phyloP scores from a whole-genome alignment of 1,140 invertebrate genomes.

The Panulirus ornatus region DNA sequence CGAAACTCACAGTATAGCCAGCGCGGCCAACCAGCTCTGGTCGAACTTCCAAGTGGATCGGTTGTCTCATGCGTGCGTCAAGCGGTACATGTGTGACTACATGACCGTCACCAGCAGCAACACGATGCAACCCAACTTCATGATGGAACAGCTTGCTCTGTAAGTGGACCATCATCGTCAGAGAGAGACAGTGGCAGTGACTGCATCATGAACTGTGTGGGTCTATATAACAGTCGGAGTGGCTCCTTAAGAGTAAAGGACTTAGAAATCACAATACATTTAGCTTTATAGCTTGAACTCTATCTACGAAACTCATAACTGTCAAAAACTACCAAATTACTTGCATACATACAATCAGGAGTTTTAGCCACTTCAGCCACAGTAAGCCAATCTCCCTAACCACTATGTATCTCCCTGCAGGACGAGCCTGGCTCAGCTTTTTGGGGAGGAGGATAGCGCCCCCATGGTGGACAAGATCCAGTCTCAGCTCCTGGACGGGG shows the following conservation, averaged over 20 bases:
- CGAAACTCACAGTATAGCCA: slow-evolving; percentile 7
- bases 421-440: slow-evolving; percentile 45
- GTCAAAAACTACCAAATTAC: too few relatives aligned
- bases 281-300: too few relatives aligned
- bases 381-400: too few relatives aligned
- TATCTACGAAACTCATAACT: too few relatives aligned
- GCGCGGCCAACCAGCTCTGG: slow-evolving; percentile 53
- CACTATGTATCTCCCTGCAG: slow-evolving; percentile 7
- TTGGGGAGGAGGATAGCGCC: slow-evolving; percentile 46
- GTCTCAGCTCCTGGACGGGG: slow-evolving; percentile 16
- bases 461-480: slow-evolving; percentile 32
- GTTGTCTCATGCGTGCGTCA: slow-evolving; percentile 34
- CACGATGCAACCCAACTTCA: background rate
- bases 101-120: background rate
- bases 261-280: too few relatives aligned
- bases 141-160: slow-evolving; percentile 46
- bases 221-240: too few relatives aligned
- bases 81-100: slow-evolving; percentile 41
- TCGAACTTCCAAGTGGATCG: slow-evolving; percentile 52
- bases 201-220: too few relatives aligned
- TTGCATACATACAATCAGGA: too few relatives aligned
- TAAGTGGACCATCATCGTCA: too few relatives aligned
- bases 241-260: too few relatives aligned
- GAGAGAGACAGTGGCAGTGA: too few relatives aligned
- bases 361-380: too few relatives aligned